Evolutionary conservation across 1,140 invertebrate genomes (phyloP), one percentile per base, ranked within the genome.

Genomic region (Drosophila sp.): DNA sequence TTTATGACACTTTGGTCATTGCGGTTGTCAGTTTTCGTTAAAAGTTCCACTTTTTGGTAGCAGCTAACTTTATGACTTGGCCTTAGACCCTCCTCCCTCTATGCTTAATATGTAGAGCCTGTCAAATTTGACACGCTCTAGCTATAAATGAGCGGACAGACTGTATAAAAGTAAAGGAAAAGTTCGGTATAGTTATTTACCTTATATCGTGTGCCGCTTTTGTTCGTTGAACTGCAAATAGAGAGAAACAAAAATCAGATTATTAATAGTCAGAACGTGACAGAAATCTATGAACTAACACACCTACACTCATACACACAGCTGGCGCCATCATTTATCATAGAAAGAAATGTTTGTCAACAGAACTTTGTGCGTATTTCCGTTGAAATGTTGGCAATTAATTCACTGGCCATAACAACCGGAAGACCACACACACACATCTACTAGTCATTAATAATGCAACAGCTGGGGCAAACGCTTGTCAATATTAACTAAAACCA

Each of bases 1-100:
- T 87, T 87, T 87, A 87, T 89, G 83, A 87, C 83, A 87, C 83
- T 87, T 74, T 83, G 79, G 79, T 89, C 83, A 83, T 83, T 87
- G 83, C 83, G 83, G 84, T 77, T 87, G 83, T 87, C 83, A 83
- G 83, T 83, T 80, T 83, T 77, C 76, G 83, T 83, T 77, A 76
- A 87, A 87, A 87, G 79, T 87, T 87, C 56, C 66, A 78, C 69
- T 70, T 65, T 29, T 48, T 50, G 32, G 34, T 57, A 58, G 45
- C 61, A 59, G 25, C 7, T 40, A 43, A 43, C 43, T 67, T 59
- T 29, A 56, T 32, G 58, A 50, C 53, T 50, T 43, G 65, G 38
- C 80, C 72, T 48, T 18, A 27, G n/a, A n/a, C 13, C n/a, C 46
- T 21, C 46, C 6, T 0, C 4, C 7, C 27, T n/a, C 43, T 29